phyloP scores from a whole-genome alignment of 1,140 invertebrate genomes.

The Nylanderia fulva region DNA sequence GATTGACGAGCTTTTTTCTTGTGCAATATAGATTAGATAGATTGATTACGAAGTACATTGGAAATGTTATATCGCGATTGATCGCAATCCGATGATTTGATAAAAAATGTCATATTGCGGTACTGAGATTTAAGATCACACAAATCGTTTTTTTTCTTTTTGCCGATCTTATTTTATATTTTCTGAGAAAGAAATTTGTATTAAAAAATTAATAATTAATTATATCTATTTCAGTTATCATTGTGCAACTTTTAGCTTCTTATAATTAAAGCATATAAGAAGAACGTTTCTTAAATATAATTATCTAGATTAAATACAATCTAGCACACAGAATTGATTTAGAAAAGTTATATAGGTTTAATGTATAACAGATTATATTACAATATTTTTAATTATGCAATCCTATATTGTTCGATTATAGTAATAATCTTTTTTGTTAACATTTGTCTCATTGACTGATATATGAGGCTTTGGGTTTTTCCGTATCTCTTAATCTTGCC shows the following conservation, averaged over 20 bases:
- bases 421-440: not conserved
- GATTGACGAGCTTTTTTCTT: conserved; percentile 9
- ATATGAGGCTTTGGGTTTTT: conserved; percentile 9
- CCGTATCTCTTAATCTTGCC: conserved; percentile 31
- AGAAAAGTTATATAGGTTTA: not conserved
- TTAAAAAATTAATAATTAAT: not conserved
- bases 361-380: not conserved
- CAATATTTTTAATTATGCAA: not conserved
- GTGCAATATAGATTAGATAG: conserved; percentile 44
- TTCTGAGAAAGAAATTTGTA: not conserved
- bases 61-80: not conserved
- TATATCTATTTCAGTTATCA: not conserved
- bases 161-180: not conserved
- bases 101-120: not conserved
- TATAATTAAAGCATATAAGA: not conserved
- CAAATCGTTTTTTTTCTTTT: not conserved
- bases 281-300: not conserved
- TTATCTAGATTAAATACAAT: not conserved
- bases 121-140: not conserved
- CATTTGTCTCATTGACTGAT: not conserved
- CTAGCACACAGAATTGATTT: not conserved
- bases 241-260: not conserved
- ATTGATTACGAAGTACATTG: not conserved
- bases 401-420: not conserved
- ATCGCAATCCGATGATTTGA: not conserved